Evolutionary conservation across 1,140 invertebrate genomes (phyloP), one percentile per base, ranked within the genome.

Genomic region (Danaus melanippus): DNA sequence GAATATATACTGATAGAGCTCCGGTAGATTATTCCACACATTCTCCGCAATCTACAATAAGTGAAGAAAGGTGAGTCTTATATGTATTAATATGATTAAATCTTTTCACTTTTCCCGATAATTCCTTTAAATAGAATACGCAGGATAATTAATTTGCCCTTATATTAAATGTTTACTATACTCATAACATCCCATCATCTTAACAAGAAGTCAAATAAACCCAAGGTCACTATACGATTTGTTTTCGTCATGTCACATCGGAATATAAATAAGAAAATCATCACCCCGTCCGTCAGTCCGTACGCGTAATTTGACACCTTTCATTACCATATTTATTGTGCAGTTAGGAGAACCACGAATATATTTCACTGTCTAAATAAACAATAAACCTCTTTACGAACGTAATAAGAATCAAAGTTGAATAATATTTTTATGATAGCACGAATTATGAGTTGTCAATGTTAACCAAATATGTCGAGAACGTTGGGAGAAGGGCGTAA

Each of bases 11-110:
- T 0, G 87, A 88, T 44, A 67, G 86, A 63, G 87, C 85, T 15
- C 87, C 87, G 7, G 87, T 88, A 6, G 87, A 88, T 53, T 88
- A 88, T 60, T 88, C 87, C 7, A 87, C 85, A 12, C 85, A 88
- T 70, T 88, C 87, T 0, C 84, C 84, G 0, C 79, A 82, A 47
- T 87, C 79, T 42, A 82, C 80, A 11, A 74, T 86, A 10, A 87
- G 82, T 59, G 79, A 87, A 71, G 87, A 87, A 62, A 84, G 87
- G 87, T 87, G 56, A 70, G 64, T 46, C 9, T 49, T 8, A 47
- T 47, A 45, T 15, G 3, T 11, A 8, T 9, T 12, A 32, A 32
- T 32, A 32, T 32, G 6, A 32, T 32, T 3, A 32, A 32, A 32
- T 32, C 21, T 32, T 32, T 32, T 32, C 21, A 32, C 21, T 32